Base-by-base conservation (phyloP, 2,888 invertebrate genomes). In the Spilarctia lutea region DNA sequence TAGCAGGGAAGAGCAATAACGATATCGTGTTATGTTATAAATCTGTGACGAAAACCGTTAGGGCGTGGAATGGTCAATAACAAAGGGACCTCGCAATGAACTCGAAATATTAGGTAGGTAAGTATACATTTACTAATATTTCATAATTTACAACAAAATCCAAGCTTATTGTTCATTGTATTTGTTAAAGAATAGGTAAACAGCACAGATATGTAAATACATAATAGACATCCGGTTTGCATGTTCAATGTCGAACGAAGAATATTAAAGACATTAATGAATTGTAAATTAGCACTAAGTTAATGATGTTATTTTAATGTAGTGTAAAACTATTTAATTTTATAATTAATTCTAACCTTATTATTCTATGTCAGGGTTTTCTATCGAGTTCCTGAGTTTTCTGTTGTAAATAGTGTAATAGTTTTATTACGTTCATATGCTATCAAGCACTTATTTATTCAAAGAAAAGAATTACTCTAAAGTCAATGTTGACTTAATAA, bases 251-350 rank as follows among this genome's bases (percentile, higher is more conserved):
- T 60, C 60, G 27, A 4, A 60, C 16, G 60, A 60, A 60, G 60
- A 27, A 60, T 60, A 60, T 11, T 60, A 27, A 8, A 24, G 27
- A 27, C n/a, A 16, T 60, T 60, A 27, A 27, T 13, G 60, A 4
- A 27, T 60, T 13, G 13, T 60, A 27, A 56, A 60, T 27, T 56
- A 56, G 3, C 27, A 60, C 6, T 60, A n/a, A n/a, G n/a, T n/a
- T n/a, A 60, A 16, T 60, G 35, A 72, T 77, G 76, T n/a, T 56
- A 3, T 6, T 35, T 35, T 35, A 56, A 56, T 56, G 52, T 56
- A 56, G 76, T 63, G n/a, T 74, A n/a, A 73, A 42, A 39, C 20
- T 70, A 68, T 74, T 78, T 72, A 73, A 45, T 66, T n/a, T 67
- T 45, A 68, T 48, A 68, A 69, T 68, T 60, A 60, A 60, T 60